Evolutionary conservation across 2,797 vertebrate species (phyloP).

Genomic region (Neomorphus geoffroyi): DNA sequence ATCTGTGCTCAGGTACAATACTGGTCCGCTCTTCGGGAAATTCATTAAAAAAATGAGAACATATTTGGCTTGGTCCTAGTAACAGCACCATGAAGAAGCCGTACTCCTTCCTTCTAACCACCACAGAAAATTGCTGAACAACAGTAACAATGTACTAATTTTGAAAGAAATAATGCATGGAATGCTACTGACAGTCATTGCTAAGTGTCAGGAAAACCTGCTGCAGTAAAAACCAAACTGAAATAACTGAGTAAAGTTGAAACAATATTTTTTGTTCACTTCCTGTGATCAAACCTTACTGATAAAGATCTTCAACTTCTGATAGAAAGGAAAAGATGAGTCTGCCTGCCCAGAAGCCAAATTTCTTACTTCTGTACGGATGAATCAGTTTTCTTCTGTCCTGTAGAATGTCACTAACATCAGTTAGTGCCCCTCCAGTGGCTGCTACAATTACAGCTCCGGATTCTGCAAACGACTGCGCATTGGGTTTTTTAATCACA

Average conservation of each 20-base stretch:
- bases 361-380: background rate
- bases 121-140: background rate
- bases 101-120: background rate
- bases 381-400: background rate
- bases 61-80: background rate
- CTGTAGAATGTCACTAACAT: background rate
- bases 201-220: background rate
- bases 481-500: background rate
- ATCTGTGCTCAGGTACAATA: background rate
- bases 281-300: background rate
- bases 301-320: background rate
- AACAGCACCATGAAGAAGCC: background rate
- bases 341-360: background rate
- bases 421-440: background rate
- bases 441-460: background rate
- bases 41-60: background rate
- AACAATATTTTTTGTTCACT: background rate
- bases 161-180: constrained; percentile 1
- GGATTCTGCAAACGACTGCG: background rate
- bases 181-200: background rate
- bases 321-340: background rate
- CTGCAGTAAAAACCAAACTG: background rate
- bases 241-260: background rate
- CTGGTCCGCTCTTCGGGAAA: background rate
- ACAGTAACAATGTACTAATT: background rate